Evolutionary conservation across 2,797 vertebrate species (phyloP).

Genomic region (Poecilia velifera): DNA sequence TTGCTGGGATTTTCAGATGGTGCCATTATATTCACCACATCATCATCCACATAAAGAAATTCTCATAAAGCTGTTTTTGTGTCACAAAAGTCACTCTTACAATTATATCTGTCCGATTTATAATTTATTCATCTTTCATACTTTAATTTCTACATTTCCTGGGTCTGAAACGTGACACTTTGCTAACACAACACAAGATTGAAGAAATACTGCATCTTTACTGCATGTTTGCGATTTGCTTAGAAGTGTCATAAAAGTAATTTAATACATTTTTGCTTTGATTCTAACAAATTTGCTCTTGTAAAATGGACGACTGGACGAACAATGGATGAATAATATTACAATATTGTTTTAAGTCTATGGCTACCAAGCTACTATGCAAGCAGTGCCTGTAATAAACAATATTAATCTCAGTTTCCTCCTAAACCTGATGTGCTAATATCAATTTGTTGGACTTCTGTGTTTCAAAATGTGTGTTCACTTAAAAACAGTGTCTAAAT

Average conservation of each 20-base stretch:
- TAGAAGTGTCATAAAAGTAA: not conserved
- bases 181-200: not conserved
- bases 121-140: not conserved
- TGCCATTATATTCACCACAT: not conserved
- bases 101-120: not conserved
- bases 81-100: not conserved
- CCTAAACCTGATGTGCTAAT: no score
- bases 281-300: not conserved
- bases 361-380: no score
- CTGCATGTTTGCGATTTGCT: not conserved
- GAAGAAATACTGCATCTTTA: not conserved
- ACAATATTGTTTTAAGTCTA: no score
- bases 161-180: not conserved
- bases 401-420: no score
- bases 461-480: not conserved
- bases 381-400: no score
- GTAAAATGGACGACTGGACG: not conserved
- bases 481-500: not conserved
- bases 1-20: not conserved
- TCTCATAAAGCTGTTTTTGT: not conserved
- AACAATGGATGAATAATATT: no score
- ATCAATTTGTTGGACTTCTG: no score
- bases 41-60: not conserved
- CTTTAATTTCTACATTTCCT: not conserved
- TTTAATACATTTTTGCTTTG: no score